Conservation (phyloP, 2,797 vertebrate species). For the Botia kubotai region DNA sequence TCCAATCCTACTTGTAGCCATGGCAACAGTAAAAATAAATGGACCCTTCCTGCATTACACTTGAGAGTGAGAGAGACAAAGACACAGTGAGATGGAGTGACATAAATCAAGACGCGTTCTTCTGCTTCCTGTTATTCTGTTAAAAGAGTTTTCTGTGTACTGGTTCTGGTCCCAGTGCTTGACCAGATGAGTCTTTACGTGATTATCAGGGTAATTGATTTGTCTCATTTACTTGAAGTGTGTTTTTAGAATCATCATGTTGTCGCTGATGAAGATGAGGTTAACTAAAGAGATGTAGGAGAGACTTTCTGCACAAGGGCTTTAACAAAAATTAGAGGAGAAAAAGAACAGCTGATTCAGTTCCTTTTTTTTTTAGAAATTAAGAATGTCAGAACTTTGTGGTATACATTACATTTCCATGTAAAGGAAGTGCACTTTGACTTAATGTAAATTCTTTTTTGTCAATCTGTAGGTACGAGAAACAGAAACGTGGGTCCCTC, state of each 20-base stretch:
- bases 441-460: neutral
- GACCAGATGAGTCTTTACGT: conserved; percentile 11
- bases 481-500: conserved; percentile 91
- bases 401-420: neutral
- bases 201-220: conserved; percentile 2
- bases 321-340: neutral
- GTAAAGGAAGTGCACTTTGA: neutral
- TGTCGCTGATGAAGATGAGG: neutral
- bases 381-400: too few species aligned
- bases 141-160: conserved; percentile 1
- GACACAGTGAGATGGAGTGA: neutral
- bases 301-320: neutral
- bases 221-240: conserved; percentile 22
- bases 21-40: conserved; percentile 29
- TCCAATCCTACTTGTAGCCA: neutral
- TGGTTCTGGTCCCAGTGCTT: neutral
- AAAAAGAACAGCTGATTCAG: too few species aligned
- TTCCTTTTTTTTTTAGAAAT: too few species aligned
- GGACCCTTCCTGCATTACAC: neutral
- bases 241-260: neutral
- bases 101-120: neutral
- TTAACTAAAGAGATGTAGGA: neutral
- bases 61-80: neutral
- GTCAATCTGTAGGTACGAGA: conserved; percentile 84
- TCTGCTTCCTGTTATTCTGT: conserved; percentile 5